phyloP scores from a whole-genome alignment of 2,888 invertebrate genomes.

The Ectemnius lituratus region DNA sequence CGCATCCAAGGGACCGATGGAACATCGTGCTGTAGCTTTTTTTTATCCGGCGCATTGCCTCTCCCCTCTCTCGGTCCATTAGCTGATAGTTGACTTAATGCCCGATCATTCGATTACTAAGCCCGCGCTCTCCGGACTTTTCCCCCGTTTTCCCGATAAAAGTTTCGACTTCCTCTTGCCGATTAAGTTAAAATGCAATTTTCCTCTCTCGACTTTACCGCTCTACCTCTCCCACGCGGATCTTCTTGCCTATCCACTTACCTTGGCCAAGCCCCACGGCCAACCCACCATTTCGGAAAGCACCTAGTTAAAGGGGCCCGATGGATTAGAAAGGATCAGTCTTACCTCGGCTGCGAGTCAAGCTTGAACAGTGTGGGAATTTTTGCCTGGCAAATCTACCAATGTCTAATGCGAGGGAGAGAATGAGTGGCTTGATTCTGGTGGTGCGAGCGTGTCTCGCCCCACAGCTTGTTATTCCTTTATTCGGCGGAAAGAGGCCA shows the following conservation, averaged over 20 bases:
- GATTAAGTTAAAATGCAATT: slow-evolving; percentile 64
- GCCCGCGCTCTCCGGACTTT: slow-evolving; percentile 42
- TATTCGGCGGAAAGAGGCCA: slow-evolving; percentile 50
- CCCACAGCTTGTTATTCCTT: slow-evolving; percentile 54
- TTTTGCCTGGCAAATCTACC: no score
- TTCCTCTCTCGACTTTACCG: slow-evolving; percentile 23
- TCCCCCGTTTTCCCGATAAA: slow-evolving; percentile 52
- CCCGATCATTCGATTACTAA: slow-evolving; percentile 59
- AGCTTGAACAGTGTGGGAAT: no score
- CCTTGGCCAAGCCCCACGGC: no score
- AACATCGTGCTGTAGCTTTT: slow-evolving; percentile 39
- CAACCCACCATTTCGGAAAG: background rate
- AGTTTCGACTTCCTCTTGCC: slow-evolving; percentile 58
- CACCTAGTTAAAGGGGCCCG: no score
- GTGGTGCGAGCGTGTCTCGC: slow-evolving; percentile 17
- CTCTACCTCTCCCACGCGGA: background rate
- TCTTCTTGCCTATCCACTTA: slow-evolving; percentile 18
- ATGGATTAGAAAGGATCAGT: slow-evolving; percentile 19
- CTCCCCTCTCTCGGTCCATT: slow-evolving; percentile 47
- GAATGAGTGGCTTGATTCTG: no score
- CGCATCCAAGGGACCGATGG: slow-evolving; percentile 7
- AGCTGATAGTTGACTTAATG: slow-evolving; percentile 62
- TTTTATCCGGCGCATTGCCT: slow-evolving; percentile 42
- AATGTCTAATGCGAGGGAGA: no score
- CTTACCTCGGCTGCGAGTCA: no score